These are phyloP conservation scores for Rhamnusium bicolor DNA, from an alignment of 2,888 invertebrate species.

Conservation along the genomic window DNA sequence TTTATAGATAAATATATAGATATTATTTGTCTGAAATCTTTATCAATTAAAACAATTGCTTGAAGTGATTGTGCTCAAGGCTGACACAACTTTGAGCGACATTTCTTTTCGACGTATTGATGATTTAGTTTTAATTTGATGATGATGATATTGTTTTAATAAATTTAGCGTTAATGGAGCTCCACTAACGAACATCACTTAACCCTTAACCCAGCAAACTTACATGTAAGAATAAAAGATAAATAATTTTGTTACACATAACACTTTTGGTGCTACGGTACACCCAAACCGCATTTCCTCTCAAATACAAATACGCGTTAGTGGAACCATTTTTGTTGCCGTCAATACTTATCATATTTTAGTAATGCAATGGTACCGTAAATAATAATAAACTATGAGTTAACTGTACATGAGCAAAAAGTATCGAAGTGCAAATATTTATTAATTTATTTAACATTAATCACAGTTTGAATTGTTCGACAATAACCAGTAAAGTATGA, in stretches of 20 bases:
- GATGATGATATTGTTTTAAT: too few relatives aligned
- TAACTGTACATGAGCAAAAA: conserved; percentile 26
- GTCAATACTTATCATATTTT: conserved; percentile 18
- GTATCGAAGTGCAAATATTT: conserved; percentile 31
- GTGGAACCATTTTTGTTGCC: conserved; percentile 10
- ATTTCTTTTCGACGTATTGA: too few relatives aligned
- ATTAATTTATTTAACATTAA: conserved; percentile 38
- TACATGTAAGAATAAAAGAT: background rate
- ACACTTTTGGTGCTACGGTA: background rate
- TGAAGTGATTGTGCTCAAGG: too few relatives aligned
- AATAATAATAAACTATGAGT: conserved; percentile 19
- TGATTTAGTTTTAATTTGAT: too few relatives aligned
- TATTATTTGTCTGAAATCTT: too few relatives aligned
- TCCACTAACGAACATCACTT: too few relatives aligned
- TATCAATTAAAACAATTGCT: too few relatives aligned
- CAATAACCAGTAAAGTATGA: conserved; percentile 59
- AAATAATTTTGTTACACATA: background rate
- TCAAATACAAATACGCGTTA: background rate
- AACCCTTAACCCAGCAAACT: too few relatives aligned
- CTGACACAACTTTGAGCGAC: too few relatives aligned
- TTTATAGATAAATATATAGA: too few relatives aligned
- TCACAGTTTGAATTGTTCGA: conserved; percentile 29
- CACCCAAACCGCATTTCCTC: conserved; percentile 1
- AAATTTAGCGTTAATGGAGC: too few relatives aligned
- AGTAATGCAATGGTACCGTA: conserved; percentile 8